A percentile compares a stretch with the other conserved stretches of the same genome.
These are phyloP conservation scores for Drosophila watanabei DNA, from an alignment of 1,140 invertebrate species.

Conservation along the genomic window DNA sequence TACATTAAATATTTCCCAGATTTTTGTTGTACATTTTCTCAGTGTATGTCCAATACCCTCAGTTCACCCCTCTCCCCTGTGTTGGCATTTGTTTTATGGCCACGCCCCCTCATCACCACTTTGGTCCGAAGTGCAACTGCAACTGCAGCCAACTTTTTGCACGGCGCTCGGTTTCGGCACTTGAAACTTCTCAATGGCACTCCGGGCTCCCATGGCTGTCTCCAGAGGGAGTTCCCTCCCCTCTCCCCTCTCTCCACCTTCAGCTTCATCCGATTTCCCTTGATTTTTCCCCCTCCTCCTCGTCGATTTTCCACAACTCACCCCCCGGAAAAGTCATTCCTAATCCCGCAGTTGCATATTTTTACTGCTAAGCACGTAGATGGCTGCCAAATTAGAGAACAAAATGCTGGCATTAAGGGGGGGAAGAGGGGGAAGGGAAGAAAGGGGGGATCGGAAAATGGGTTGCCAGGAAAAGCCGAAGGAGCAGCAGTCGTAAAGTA, in stretches of 20 bases:
- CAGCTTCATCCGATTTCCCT: slow-evolving; percentile 7
- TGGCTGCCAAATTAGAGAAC: slow-evolving; percentile 77
- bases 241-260: background rate
- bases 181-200: slow-evolving; percentile 81
- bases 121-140: slow-evolving; percentile 78
- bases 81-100: slow-evolving; percentile 75
- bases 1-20: no score
- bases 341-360: slow-evolving; percentile 64
- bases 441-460: background rate
- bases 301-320: background rate
- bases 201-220: slow-evolving; percentile 43
- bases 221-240: slow-evolving; percentile 3
- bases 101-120: slow-evolving; percentile 73
- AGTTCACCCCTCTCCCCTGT: background rate
- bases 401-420: slow-evolving; percentile 36
- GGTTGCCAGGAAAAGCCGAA: slow-evolving; percentile 1
- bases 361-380: slow-evolving; percentile 70
- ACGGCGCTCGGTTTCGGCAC: slow-evolving; percentile 58
- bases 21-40: background rate
- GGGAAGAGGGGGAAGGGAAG: no score
- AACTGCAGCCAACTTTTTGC: slow-evolving; percentile 79
- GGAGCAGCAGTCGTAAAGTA: background rate
- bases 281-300: slow-evolving; percentile 9
- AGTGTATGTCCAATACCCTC: background rate
- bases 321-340: slow-evolving; percentile 55